These are phyloP conservation scores for Lepetodrilus schrolli DNA, from an alignment of 2,888 invertebrate species.

Conservation along the genomic window DNA sequence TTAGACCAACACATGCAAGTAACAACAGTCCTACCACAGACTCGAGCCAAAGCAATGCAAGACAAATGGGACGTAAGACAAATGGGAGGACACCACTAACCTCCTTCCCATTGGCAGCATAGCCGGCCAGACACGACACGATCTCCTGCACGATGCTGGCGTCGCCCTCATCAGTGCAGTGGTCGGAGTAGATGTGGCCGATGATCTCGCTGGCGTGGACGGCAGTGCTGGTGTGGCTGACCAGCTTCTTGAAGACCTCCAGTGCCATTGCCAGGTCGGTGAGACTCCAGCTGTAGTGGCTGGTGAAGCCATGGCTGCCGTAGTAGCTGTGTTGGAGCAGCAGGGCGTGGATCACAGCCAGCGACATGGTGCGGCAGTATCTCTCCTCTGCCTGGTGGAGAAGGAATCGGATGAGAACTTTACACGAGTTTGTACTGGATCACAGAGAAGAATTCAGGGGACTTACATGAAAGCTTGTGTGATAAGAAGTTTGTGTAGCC, in stretches of 20 bases:
- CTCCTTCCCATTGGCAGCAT: conserved; percentile 32
- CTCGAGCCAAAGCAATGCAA: no score
- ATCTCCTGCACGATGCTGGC: conserved; percentile 46
- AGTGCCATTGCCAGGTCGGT: conserved; percentile 64
- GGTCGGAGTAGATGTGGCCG: conserved; percentile 57
- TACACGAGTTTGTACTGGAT: no score
- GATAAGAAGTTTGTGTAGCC: no score
- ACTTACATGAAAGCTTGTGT: no score
- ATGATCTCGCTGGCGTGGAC: conserved; percentile 49
- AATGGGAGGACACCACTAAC: no score
- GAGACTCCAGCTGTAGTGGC: conserved; percentile 62
- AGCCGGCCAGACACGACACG: conserved; percentile 31
- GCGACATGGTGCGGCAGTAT: conserved; percentile 51
- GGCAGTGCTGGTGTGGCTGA: conserved; percentile 46
- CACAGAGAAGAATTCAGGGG: no score
- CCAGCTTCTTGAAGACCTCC: conserved; percentile 57
- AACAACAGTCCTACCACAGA: no score
- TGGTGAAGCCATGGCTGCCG: conserved; percentile 59
- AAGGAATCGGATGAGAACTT: no score
- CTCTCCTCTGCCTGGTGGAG: conserved; percentile 37
- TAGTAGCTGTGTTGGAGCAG: conserved; percentile 66
- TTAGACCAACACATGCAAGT: no score
- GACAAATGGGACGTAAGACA: no score
- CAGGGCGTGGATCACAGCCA: conserved; percentile 67
- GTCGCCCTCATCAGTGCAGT: conserved; percentile 49